These are phyloP conservation scores for Lanius ludovicianus DNA, from an alignment of 2,113 vertebrate genomes.

Conservation along the genomic window DNA sequence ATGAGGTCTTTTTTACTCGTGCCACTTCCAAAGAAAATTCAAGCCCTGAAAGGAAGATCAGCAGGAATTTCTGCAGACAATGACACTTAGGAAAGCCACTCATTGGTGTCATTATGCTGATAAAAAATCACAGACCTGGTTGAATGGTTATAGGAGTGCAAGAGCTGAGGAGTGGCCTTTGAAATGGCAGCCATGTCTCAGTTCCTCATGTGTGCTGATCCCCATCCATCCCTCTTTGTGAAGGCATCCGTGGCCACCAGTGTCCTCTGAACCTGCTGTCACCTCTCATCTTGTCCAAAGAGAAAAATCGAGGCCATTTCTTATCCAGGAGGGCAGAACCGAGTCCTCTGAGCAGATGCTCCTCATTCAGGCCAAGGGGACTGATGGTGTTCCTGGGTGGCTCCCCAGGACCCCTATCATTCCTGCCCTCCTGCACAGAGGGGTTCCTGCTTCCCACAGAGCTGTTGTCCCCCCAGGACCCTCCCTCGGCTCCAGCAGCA, in stretches of 20 bases:
- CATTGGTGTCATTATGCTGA: not conserved
- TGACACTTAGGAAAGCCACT: not conserved
- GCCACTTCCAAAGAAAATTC: not conserved
- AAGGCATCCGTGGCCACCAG: not conserved
- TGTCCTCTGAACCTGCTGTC: not conserved
- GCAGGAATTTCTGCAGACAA: not conserved
- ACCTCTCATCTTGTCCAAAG: not conserved
- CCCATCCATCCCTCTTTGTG: not conserved
- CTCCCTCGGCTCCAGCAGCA: constrained; percentile 78
- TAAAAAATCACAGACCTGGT: not conserved
- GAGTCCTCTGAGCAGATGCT: not conserved
- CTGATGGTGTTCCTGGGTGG: rapidly evolving
- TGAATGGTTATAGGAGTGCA: not conserved
- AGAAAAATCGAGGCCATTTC: not conserved
- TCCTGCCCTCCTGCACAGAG: not conserved
- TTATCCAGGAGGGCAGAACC: not conserved
- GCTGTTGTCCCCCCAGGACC: constrained; percentile 71
- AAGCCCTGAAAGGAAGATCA: not conserved
- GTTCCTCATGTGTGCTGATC: not conserved
- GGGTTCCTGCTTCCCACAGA: not conserved
- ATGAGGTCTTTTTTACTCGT: not conserved
- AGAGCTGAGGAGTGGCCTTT: not conserved
- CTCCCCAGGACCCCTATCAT: rapidly evolving
- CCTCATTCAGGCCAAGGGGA: rapidly evolving
- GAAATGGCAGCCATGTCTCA: not conserved